phyloP scores from a whole-genome alignment of 2,113 vertebrate species.

The Centropus unirufus region DNA sequence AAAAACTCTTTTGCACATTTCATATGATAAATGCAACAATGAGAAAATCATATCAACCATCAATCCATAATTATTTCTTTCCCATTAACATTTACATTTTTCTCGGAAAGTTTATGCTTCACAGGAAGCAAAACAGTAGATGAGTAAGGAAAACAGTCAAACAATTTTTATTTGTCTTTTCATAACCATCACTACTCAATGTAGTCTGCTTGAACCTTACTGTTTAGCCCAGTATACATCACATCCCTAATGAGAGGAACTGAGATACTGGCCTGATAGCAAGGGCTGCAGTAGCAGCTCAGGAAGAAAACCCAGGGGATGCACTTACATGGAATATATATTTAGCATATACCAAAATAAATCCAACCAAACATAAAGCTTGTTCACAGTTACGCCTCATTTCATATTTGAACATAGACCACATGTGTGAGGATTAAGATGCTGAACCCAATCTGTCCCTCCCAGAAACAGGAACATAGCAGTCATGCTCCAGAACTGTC shows the following conservation, averaged over 20 bases:
- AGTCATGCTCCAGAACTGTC: conserved; percentile 30
- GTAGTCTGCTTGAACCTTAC: neutral
- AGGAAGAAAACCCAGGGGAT: neutral
- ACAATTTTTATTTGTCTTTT: neutral
- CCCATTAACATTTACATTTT: neutral
- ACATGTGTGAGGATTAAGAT: conserved; percentile 60
- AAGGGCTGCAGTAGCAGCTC: neutral
- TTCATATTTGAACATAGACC: conserved; percentile 44
- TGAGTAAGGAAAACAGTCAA: neutral
- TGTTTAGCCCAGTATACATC: neutral
- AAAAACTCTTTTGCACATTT: neutral
- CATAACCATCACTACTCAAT: neutral
- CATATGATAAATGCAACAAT: neutral
- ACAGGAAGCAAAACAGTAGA: neutral
- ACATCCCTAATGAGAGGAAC: neutral
- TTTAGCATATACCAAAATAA: conserved; percentile 45
- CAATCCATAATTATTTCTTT: neutral
- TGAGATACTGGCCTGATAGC: neutral
- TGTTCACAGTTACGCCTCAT: conserved; percentile 69
- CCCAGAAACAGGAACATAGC: conserved; percentile 34
- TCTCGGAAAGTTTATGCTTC: neutral
- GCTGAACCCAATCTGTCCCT: conserved; percentile 43
- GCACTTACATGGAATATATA: neutral
- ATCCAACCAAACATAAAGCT: conserved; percentile 52
- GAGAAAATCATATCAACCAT: neutral